These are phyloP conservation scores for Alethe diademata DNA, from an alignment of 2,113 vertebrate species.

Conservation along the genomic window DNA sequence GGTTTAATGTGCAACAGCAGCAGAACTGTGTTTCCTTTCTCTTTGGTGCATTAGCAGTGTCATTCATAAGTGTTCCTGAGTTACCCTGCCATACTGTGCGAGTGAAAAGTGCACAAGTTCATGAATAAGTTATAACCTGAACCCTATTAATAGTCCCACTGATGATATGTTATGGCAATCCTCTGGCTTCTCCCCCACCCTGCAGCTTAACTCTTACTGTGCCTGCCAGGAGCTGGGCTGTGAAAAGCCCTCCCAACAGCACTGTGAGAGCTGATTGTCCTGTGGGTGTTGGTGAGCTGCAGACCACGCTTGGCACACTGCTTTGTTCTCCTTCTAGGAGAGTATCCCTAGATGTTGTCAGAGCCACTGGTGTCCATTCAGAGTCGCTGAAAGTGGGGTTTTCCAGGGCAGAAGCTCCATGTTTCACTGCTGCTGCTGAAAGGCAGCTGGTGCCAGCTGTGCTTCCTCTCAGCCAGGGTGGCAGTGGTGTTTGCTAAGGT, in stretches of 20 bases:
- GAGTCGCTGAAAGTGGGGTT: background rate
- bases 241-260: background rate
- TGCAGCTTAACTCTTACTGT: conserved; percentile 4
- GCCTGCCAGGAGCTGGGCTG: background rate
- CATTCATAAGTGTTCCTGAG: conserved; percentile 16
- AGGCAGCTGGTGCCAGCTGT: background rate
- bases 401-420: background rate
- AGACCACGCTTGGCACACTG: background rate
- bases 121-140: conserved; percentile 62
- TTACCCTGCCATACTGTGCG: background rate
- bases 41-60: conserved; percentile 45
- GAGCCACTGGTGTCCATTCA: background rate
- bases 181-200: background rate
- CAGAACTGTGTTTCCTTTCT: conserved; percentile 3
- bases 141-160: conserved; percentile 55
- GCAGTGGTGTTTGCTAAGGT: background rate
- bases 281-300: background rate
- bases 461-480: background rate
- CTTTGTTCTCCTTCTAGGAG: background rate
- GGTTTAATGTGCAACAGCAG: conserved; percentile 34
- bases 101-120: conserved; percentile 59
- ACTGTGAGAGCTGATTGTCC: background rate
- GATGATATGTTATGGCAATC: conserved; percentile 48
- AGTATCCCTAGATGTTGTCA: background rate
- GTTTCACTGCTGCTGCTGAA: background rate